A percentile compares a stretch with the other conserved stretches of the same genome.
These are phyloP conservation scores for Oryzias curvinotus DNA, from an alignment of 2,113 vertebrate genomes.

Conservation along the genomic window DNA sequence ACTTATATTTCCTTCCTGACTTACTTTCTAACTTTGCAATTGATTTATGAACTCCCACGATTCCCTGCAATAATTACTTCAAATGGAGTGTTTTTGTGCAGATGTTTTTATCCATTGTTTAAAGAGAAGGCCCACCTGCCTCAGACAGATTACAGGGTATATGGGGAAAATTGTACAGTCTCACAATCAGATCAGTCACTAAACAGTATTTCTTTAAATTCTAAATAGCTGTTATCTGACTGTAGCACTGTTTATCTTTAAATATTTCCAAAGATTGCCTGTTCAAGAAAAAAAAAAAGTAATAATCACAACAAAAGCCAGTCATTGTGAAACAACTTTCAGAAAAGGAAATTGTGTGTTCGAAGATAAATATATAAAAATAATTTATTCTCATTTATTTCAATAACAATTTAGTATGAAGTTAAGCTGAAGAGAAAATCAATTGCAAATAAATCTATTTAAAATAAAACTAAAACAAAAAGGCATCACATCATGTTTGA, in stretches of 20 bases:
- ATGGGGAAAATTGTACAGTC: constrained; percentile 57
- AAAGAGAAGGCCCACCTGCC: constrained; percentile 39
- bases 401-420: too few species aligned
- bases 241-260: constrained; percentile 1
- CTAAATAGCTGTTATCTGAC: constrained; percentile 56
- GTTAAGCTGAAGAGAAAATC: too few species aligned
- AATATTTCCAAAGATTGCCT: constrained; percentile 4
- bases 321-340: background rate
- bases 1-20: constrained; percentile 5
- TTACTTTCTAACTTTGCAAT: background rate
- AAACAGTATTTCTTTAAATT: constrained; percentile 45
- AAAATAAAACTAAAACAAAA: too few species aligned
- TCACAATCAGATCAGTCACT: constrained; percentile 42
- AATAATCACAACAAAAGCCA: constrained; percentile 12
- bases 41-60: too few species aligned
- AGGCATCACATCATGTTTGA: too few species aligned
- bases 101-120: constrained; percentile 37
- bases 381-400: too few species aligned
- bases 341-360: background rate
- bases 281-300: constrained; percentile 1
- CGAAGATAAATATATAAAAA: too few species aligned
- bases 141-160: constrained; percentile 62
- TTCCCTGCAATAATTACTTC: constrained; percentile 9
- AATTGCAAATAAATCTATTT: too few species aligned
- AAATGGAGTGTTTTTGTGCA: constrained; percentile 32